Evolutionary conservation across 2,797 vertebrate species (phyloP).

Genomic region (Paratrypauchen microcephalus): DNA sequence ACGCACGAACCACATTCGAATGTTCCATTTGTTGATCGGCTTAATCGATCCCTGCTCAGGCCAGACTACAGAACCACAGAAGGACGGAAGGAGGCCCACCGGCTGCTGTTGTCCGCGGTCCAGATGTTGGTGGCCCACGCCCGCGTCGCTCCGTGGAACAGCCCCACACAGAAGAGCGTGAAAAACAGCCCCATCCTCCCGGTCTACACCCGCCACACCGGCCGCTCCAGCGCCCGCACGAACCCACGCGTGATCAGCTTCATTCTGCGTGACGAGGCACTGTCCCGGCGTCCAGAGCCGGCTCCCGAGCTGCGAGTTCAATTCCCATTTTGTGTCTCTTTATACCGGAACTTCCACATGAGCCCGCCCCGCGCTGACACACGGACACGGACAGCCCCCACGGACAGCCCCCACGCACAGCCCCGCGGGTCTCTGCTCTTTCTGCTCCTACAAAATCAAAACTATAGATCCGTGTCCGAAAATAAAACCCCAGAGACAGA

Average conservation of each 20-base stretch:
- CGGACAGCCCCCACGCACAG: not conserved
- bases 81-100: not conserved
- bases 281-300: conserved; percentile 41
- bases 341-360: conserved; percentile 75
- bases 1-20: not conserved
- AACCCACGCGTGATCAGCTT: conserved; percentile 32
- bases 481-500: not conserved
- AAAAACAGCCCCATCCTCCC: conserved; percentile 70
- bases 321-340: conserved; percentile 66
- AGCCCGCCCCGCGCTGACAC: conserved; percentile 63
- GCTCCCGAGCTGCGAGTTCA: conserved; percentile 52
- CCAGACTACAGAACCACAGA: not conserved
- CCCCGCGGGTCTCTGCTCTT: not conserved
- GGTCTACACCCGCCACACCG: conserved; percentile 26
- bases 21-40: not conserved
- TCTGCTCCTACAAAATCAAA: too few species aligned
- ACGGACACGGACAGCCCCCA: conserved; percentile 21
- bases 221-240: conserved; percentile 31
- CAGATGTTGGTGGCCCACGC: conserved; percentile 58
- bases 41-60: not conserved
- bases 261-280: conserved; percentile 44
- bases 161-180: conserved; percentile 65
- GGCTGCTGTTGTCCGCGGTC: conserved; percentile 18
- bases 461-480: too few species aligned
- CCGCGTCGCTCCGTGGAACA: conserved; percentile 54